Evolutionary conservation across 2,113 vertebrate genomes (phyloP).

Genomic region (Microcebus tavaratra): DNA sequence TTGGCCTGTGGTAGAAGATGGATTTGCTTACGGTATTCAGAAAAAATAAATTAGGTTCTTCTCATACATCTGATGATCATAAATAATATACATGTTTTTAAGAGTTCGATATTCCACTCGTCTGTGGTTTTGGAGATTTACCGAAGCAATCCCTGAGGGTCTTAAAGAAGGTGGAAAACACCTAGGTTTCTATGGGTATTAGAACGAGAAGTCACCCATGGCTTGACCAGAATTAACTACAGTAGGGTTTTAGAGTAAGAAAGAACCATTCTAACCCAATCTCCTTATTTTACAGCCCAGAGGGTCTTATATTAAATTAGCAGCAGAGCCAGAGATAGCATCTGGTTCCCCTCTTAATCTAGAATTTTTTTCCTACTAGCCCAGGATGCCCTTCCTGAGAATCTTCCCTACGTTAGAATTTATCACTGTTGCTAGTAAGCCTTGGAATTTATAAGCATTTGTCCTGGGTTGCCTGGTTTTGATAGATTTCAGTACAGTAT

Average conservation of each 20-base stretch:
- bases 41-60: background rate
- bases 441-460: constrained; percentile 54
- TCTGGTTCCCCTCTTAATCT: constrained; percentile 17
- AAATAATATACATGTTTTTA: background rate
- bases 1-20: background rate
- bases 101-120: background rate
- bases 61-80: background rate
- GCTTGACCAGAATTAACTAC: background rate
- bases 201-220: background rate
- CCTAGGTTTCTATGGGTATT: background rate
- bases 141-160: background rate
- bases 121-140: background rate
- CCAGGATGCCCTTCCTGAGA: constrained; percentile 6
- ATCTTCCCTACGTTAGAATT: constrained; percentile 1
- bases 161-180: background rate
- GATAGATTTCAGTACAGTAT: constrained; percentile 41
- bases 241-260: constrained; percentile 19
- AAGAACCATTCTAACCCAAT: background rate
- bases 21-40: background rate
- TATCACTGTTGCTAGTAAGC: constrained; percentile 7
- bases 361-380: background rate
- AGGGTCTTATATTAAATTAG: background rate
- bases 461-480: constrained; percentile 57
- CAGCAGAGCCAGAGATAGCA: background rate
- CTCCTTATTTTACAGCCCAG: background rate